Evolutionary conservation across 2,888 invertebrate genomes (phyloP).

Genomic region (Eupeodes luniger): DNA sequence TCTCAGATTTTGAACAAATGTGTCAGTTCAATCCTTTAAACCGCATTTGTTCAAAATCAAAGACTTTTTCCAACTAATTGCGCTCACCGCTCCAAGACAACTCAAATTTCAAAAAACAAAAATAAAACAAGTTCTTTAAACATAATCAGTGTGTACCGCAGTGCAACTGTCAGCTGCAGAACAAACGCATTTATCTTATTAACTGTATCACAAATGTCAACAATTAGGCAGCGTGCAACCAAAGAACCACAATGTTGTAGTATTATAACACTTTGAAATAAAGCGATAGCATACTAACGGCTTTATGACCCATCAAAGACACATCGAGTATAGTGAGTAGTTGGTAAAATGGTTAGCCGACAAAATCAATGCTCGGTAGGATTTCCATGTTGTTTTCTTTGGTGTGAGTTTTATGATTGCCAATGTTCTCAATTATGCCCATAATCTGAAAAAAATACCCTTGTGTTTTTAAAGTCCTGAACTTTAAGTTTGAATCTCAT

Average conservation of each 20-base stretch:
- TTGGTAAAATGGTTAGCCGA: constrained; percentile 21
- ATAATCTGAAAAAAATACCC: no score
- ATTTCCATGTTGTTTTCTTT: constrained; percentile 22
- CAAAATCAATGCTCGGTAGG: constrained; percentile 8
- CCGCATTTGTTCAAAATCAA: constrained; percentile 21
- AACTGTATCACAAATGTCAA: constrained; percentile 66
- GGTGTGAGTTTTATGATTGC: constrained; percentile 5
- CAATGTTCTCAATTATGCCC: not conserved
- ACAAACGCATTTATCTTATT: constrained; percentile 72
- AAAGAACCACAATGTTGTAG: constrained; percentile 26
- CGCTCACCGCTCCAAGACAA: constrained; percentile 4
- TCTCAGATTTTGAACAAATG: not conserved
- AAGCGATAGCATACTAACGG: constrained; percentile 13
- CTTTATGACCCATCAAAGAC: constrained; percentile 25
- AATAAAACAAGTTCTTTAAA: constrained; percentile 61
- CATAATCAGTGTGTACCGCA: constrained; percentile 38
- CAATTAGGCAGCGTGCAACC: constrained; percentile 65
- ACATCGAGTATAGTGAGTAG: not conserved
- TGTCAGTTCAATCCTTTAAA: constrained; percentile 15
- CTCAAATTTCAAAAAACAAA: constrained; percentile 31
- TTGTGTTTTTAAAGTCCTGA: no score
- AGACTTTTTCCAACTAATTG: constrained; percentile 54
- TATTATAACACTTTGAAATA: constrained; percentile 35
- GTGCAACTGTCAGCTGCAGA: constrained; percentile 46
- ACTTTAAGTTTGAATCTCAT: no score